phyloP scores from a whole-genome alignment of 2,888 invertebrate species.

The Megaustenia siamemsis region DNA sequence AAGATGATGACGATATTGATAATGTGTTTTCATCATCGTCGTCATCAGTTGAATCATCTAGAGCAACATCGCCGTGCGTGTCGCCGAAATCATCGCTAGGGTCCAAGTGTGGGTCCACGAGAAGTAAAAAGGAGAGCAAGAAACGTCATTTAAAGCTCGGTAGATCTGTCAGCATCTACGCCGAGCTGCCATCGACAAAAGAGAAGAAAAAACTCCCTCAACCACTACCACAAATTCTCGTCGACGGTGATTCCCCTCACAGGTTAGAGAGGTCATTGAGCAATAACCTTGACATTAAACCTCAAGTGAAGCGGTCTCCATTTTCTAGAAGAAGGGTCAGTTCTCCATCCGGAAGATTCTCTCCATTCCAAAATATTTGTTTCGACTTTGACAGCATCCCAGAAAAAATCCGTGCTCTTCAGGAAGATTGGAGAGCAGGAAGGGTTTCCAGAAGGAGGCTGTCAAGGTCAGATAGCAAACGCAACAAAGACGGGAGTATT shows the following conservation, averaged over 20 bases:
- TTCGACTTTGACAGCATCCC: conserved; percentile 51
- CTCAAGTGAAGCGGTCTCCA: not conserved
- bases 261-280: conserved; percentile 49
- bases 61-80: conserved; percentile 1
- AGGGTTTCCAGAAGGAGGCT: not conserved
- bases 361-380: conserved; percentile 26
- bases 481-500: conserved; percentile 4
- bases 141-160: not conserved
- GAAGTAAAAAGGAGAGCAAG: not conserved
- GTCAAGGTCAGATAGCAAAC: conserved; percentile 14
- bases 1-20: conserved; percentile 24
- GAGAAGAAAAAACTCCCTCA: not conserved
- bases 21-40: conserved; percentile 44
- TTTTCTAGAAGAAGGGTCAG: not conserved
- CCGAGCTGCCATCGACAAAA: not conserved
- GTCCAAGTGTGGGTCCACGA: not conserved
- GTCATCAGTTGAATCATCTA: conserved; percentile 26
- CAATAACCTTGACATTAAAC: conserved; percentile 32
- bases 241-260: conserved; percentile 50
- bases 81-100: not conserved
- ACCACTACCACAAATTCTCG: conserved; percentile 32
- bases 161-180: conserved; percentile 29
- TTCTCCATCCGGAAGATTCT: conserved; percentile 1
- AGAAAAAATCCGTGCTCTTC: conserved; percentile 45
- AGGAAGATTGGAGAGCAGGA: conserved; percentile 41